Base-by-base conservation (phyloP, 2,888 invertebrate species). In the Aphodius granarius region DNA sequence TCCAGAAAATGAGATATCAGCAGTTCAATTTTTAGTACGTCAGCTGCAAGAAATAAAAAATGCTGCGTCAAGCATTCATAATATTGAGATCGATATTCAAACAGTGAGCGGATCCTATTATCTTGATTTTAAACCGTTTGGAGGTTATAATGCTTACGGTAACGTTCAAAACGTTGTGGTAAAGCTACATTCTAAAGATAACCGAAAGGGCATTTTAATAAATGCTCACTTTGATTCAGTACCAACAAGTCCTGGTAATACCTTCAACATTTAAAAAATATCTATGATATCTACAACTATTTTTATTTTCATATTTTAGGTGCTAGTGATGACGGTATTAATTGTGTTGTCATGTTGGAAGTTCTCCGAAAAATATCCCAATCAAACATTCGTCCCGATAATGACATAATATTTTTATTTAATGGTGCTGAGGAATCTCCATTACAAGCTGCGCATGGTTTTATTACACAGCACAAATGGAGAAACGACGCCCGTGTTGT, bases 171-270 rank as follows among this genome's bases (percentile, higher is more conserved):
- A 95, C 88, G 91, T 97, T 81, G 89, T 95, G 80, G 95, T 93
- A 65, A 92, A 91, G 85, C 85, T 95, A 72, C 83, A 84, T 43
- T 82, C 86, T 77, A 72, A 20, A 2, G 73, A 75, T 73, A 85
- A 87, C 66, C 85, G 89, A 4, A 89, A 85, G 83, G 85, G 89
- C 78, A 87, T 97, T 78, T 89, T 97, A 82, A 88, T 97, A 81
- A 98, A 97, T 88, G 95, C 97, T 84, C 98, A 98, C 89, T 96
- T 93, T 88, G 97, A 97, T 89, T 92, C 95, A 73, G 95, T 96
- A 81, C 91, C 94, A 43, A 94, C 75, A 21, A 75, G 75, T 21
- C 73, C 75, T 63, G 75, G 74, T 74, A 71, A n/a, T n/a, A 5
- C 5, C 13, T 43, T 43, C 6, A 43, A 43, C 4, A 43, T 43